These are phyloP conservation scores for Eospalax fontanierii DNA, from an alignment of 2,797 vertebrate genomes.

Conservation along the genomic window DNA sequence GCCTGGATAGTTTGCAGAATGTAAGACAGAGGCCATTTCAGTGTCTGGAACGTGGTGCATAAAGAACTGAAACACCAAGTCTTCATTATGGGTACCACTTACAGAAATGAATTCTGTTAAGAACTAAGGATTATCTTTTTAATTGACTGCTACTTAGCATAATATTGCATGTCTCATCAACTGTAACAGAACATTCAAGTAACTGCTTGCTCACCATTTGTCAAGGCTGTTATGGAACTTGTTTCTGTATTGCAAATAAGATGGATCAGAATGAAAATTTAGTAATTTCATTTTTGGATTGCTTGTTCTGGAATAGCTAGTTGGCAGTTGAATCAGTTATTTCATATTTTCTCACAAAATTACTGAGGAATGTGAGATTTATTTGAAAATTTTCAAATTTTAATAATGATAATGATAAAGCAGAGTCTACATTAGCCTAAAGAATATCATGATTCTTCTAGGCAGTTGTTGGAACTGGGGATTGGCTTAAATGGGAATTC, in stretches of 20 bases:
- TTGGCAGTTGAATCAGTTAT: not conserved
- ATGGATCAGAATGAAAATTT: not conserved
- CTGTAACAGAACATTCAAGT: not conserved
- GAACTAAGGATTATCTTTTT: not conserved
- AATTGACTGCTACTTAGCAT: not conserved
- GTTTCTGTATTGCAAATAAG: not conserved
- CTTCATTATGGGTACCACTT: not conserved
- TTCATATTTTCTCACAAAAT: not conserved
- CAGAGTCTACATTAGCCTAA: not conserved
- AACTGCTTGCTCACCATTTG: not conserved
- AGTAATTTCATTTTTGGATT: not conserved
- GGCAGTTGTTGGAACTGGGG: not conserved
- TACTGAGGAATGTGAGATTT: not conserved
- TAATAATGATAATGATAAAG: not conserved
- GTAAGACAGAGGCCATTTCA: not conserved
- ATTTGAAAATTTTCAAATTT: not conserved
- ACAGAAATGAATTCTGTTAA: conserved; percentile 18
- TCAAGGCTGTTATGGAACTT: not conserved
- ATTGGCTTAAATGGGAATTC: not conserved
- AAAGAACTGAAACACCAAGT: not conserved
- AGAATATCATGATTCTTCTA: not conserved
- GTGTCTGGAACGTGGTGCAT: not conserved
- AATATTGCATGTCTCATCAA: conserved; percentile 9
- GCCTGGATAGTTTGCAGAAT: not conserved
- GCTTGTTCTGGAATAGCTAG: not conserved